These are phyloP conservation scores for Elysia crispata DNA, from an alignment of 2,888 invertebrate genomes.

Conservation along the genomic window DNA sequence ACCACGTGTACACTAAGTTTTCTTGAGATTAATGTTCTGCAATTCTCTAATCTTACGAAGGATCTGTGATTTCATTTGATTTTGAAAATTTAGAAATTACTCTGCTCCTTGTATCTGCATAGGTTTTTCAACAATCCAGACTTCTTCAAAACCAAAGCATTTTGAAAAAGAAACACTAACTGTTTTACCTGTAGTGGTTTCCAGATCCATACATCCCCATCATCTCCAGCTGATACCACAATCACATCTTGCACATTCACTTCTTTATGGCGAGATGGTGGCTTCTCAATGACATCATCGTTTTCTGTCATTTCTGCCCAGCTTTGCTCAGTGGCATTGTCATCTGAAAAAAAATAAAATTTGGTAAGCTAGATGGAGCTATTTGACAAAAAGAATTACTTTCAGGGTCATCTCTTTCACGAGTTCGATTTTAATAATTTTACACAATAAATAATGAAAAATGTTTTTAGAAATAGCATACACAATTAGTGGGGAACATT, in stretches of 20 bases:
- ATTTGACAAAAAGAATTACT: neutral
- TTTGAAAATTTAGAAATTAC: no score
- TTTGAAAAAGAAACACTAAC: neutral
- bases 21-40: no score
- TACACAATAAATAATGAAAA: no score
- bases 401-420: neutral
- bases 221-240: constrained; percentile 73
- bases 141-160: no score
- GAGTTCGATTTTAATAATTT: no score
- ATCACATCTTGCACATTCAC: constrained; percentile 66
- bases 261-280: constrained; percentile 20
- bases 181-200: constrained; percentile 68
- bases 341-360: constrained; percentile 26
- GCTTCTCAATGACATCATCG: constrained; percentile 35
- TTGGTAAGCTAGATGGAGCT: neutral
- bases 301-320: constrained; percentile 43
- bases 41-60: no score
- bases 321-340: constrained; percentile 18
- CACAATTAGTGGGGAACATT: no score
- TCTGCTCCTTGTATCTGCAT: no score
- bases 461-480: no score
- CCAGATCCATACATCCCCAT: constrained; percentile 71
- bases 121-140: no score
- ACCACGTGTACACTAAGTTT: no score
- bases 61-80: no score